phyloP scores from a whole-genome alignment of 2,888 invertebrate genomes.

The Thymelicus acteon region DNA sequence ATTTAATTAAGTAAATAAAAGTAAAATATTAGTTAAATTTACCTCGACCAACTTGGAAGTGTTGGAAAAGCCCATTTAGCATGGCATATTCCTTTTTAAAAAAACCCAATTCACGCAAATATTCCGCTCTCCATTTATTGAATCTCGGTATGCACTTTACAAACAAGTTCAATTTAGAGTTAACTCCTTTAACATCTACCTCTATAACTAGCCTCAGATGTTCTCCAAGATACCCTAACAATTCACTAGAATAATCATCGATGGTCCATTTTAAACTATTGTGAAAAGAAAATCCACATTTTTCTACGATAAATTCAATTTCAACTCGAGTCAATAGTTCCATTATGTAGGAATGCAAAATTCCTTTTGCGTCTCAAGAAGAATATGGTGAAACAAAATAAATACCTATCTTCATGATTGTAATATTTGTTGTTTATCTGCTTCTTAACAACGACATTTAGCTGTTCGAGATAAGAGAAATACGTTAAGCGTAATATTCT shows the following conservation, averaged over 20 bases:
- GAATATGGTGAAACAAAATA: neutral
- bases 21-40: constrained; percentile 38
- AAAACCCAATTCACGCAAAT: constrained; percentile 61
- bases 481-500: neutral
- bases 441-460: constrained; percentile 9
- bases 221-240: constrained; percentile 72
- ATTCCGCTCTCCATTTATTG: constrained; percentile 73
- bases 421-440: constrained; percentile 23
- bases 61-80: constrained; percentile 62
- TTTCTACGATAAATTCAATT: constrained; percentile 55
- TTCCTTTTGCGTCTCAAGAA: neutral
- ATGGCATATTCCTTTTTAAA: constrained; percentile 69
- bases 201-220: constrained; percentile 63
- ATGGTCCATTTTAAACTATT: constrained; percentile 52
- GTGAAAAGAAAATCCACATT: constrained; percentile 51
- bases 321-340: constrained; percentile 58
- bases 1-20: neutral
- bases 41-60: constrained; percentile 62
- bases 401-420: neutral
- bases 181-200: constrained; percentile 48
- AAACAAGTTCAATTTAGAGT: constrained; percentile 73
- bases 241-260: constrained; percentile 59
- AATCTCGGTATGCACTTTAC: constrained; percentile 85
- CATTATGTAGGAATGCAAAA: constrained; percentile 49
- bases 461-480: neutral